A percentile compares a stretch with the other conserved stretches of the same genome.
phyloP scores from a whole-genome alignment of 2,113 vertebrate genomes.

The Poeciliopsis occidentalis region DNA sequence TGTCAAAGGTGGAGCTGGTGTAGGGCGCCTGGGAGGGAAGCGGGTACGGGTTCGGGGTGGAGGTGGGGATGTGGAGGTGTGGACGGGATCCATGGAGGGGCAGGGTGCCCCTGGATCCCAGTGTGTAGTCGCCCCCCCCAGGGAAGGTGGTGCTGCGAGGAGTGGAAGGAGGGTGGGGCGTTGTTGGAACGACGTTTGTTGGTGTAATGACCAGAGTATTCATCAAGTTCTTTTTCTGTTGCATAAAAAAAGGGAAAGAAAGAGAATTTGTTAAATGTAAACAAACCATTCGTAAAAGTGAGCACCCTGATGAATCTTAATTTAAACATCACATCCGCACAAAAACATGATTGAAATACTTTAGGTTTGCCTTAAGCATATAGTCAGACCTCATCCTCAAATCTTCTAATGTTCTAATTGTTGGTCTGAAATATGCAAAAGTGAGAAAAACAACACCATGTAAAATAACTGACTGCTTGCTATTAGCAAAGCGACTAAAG shows the following conservation, averaged over 20 bases:
- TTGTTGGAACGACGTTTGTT: constrained; percentile 82
- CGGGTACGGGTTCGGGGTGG: constrained; percentile 83
- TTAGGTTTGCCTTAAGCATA: no score
- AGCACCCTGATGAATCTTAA: no score
- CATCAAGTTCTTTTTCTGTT: constrained; percentile 88
- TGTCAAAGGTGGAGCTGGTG: constrained; percentile 65
- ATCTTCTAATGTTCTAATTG: no score
- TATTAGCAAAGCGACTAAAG: neutral
- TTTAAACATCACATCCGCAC: no score
- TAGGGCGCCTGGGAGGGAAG: constrained; percentile 70
- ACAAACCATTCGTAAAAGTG: neutral
- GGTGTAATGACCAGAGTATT: constrained; percentile 86
- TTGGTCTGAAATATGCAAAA: no score
- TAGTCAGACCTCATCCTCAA: no score
- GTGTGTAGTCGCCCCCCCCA: constrained; percentile 77
- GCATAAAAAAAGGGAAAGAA: constrained; percentile 1
- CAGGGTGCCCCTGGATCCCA: constrained; percentile 83
- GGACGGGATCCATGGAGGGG: constrained; percentile 83
- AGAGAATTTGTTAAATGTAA: neutral
- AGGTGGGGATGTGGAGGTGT: constrained; percentile 73
- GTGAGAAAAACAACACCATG: neutral
- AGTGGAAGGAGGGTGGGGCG: constrained; percentile 79
- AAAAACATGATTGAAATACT: no score
- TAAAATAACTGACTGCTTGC: neutral
- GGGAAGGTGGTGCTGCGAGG: constrained; percentile 81